Evolutionary conservation across 2,888 invertebrate species (phyloP), one percentile per base, ranked within the genome.

Genomic region (Crocallis elinguaria): DNA sequence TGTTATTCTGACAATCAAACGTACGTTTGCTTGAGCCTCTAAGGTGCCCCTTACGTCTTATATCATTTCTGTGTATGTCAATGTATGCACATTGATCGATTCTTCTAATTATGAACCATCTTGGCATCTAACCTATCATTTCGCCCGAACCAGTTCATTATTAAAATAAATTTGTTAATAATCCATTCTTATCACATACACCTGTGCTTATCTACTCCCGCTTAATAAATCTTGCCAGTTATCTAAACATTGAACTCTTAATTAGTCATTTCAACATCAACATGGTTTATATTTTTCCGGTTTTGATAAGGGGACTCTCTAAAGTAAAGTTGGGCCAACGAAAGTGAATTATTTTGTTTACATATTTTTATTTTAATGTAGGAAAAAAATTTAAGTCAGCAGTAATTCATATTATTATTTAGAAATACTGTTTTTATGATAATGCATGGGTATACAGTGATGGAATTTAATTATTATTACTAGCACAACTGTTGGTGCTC

Each of bases 221-320:
- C 23, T 42, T 29, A 33, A 57, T 63, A 58, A 60, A 63, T 63
- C 57, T 58, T 49, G 44, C 21, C 11, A 25, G 52, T 54, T 49
- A 56, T 57, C 43, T 57, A 53, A 42, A 29, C 57, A 37, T 54
- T 58, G 60, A 63, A 58, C 60, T 60, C 45, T 43, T 58, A 58
- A 60, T 63, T 63, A 53, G 54, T 46, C 13, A 63, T 51, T 49
- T 54, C 53, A 36, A 43, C 51, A 54, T 50, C 21, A 36, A 43
- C 51, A 54, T 50, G 25, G 27, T 8, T 56, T 30, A 49, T n/a
- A 52, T 57, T 38, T 58, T 60, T 60, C 48, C 60, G 37, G 53
- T 43, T 52, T 41, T 42, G 60, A 60, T 60, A 58, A 53, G 33
- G 30, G 14, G 8, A 14, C 33, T 32, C 30, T 13, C 14, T 19